Evolutionary conservation across 2,888 invertebrate genomes (phyloP).

Genomic region (Scelioninae gen. 2): DNA sequence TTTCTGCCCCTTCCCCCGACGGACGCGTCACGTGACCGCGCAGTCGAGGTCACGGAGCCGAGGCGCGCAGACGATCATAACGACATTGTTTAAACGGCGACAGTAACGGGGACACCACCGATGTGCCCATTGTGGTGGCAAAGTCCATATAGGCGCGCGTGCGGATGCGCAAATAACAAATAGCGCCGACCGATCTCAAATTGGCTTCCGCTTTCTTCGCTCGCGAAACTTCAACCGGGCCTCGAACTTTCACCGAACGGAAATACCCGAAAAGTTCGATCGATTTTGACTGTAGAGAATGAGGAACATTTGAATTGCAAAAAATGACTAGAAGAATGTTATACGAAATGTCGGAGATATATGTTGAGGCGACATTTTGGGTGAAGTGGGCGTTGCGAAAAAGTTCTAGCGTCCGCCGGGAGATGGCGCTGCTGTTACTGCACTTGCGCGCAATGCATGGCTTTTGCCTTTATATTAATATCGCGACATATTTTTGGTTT

Average conservation of each 20-base stretch:
- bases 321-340: too few species aligned
- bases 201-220: slow-evolving; percentile 55
- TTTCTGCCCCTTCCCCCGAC: neutral
- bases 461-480: too few species aligned
- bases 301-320: too few species aligned
- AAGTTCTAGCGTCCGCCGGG: too few species aligned
- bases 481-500: too few species aligned
- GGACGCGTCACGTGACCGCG: neutral
- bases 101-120: slow-evolving; percentile 25
- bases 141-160: slow-evolving; percentile 20
- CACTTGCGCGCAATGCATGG: too few species aligned
- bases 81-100: slow-evolving; percentile 22
- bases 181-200: slow-evolving; percentile 38
- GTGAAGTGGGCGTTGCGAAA: too few species aligned
- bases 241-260: slow-evolving; percentile 47
- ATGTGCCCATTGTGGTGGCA: slow-evolving; percentile 21
- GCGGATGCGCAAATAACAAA: slow-evolving; percentile 31
- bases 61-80: slow-evolving; percentile 13
- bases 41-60: slow-evolving; percentile 22
- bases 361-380: too few species aligned
- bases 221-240: slow-evolving; percentile 42
- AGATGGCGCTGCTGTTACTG: too few species aligned
- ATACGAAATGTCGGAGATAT: too few species aligned
- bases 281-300: too few species aligned
- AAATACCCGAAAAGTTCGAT: slow-evolving; percentile 42